Percentiles rank a stretch among this genome's conserved stretches.
These are phyloP conservation scores for Brachionus angularis DNA, from an alignment of 1,140 invertebrate genomes.

Conservation along the genomic window DNA sequence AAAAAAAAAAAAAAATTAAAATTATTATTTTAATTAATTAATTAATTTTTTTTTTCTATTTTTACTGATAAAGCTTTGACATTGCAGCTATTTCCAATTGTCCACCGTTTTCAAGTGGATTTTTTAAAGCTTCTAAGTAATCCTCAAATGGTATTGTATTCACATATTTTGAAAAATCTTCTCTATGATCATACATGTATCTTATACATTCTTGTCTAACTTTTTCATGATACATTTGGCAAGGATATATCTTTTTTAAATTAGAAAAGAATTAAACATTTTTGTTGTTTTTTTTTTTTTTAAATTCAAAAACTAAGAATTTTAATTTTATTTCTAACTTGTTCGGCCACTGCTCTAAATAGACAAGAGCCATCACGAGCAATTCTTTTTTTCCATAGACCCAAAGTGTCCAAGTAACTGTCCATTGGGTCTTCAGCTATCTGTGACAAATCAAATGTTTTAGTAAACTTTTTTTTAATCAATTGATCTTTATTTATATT, in stretches of 20 bases:
- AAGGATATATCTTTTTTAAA: conserved; percentile 65
- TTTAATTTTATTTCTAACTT: no score
- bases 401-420: conserved; percentile 70
- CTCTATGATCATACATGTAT: conserved; percentile 65
- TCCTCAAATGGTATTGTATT: not conserved
- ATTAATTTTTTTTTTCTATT: conserved; percentile 45
- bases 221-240: conserved; percentile 64
- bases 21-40: conserved; percentile 44
- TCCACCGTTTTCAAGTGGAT: conserved; percentile 63
- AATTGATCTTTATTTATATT: conserved; percentile 5
- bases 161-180: conserved; percentile 53
- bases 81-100: conserved; percentile 68
- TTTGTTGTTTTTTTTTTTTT: no score
- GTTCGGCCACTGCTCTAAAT: conserved; percentile 77
- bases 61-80: conserved; percentile 66
- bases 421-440: conserved; percentile 61
- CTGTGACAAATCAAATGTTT: conserved; percentile 43
- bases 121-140: conserved; percentile 22
- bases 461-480: conserved; percentile 42
- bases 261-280: no score
- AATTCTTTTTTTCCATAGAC: conserved; percentile 74
- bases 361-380: conserved; percentile 76
- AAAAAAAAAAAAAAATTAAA: conserved; percentile 26
- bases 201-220: conserved; percentile 69
- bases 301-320: no score